phyloP scores from a whole-genome alignment of 2,797 vertebrate genomes.

The Pagetopsis macropterus region DNA sequence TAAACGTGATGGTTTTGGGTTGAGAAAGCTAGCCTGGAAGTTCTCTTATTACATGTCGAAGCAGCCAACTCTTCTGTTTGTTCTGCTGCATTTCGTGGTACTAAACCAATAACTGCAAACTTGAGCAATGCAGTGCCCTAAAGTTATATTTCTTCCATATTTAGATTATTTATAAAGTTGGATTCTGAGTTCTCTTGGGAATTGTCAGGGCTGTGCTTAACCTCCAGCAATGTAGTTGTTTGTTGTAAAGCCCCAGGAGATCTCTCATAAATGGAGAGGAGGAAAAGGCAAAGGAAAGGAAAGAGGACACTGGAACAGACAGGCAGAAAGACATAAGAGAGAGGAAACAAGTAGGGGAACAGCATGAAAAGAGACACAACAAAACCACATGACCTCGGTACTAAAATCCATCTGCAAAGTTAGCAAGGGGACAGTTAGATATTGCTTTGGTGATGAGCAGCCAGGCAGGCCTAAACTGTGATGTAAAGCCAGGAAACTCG shows the following conservation, averaged over 20 bases:
- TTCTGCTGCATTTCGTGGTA: constrained; percentile 10
- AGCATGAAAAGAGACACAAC: not conserved
- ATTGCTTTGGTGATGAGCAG: constrained; percentile 60
- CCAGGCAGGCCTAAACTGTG: constrained; percentile 63
- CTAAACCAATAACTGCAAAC: constrained; percentile 62
- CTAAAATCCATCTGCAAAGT: constrained; percentile 53
- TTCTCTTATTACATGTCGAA: not conserved
- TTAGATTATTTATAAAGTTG: constrained; percentile 44
- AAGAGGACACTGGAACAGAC: constrained; percentile 31
- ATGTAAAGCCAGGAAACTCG: constrained; percentile 76
- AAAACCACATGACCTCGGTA: constrained; percentile 18
- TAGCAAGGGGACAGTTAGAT: constrained; percentile 55
- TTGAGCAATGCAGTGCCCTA: constrained; percentile 47
- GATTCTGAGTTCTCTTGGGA: constrained; percentile 35
- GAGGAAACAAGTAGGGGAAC: not conserved
- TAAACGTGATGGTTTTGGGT: not conserved
- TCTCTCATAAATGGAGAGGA: constrained; percentile 26
- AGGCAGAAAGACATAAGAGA: not conserved
- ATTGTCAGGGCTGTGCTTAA: constrained; percentile 43
- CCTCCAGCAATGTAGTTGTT: constrained; percentile 53
- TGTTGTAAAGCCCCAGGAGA: constrained; percentile 56
- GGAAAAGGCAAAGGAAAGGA: constrained; percentile 28
- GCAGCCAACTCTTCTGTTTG: not conserved
- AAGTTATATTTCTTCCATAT: constrained; percentile 24
- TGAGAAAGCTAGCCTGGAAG: not conserved